Base-by-base conservation (phyloP, 64 coral and sea anemone genomes). In the Stylophora pistillata region DNA sequence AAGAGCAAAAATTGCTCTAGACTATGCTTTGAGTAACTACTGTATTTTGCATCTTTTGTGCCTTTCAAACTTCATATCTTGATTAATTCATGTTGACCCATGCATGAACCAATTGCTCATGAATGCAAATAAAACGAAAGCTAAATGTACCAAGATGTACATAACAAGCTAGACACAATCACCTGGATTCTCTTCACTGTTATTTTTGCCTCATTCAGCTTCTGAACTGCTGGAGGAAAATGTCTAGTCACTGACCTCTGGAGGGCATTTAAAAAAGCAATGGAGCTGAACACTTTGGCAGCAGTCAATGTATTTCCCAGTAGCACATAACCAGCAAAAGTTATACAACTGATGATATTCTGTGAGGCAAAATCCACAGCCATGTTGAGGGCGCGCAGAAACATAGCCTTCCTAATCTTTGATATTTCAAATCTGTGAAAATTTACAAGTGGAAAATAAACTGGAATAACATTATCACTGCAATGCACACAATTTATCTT, bases 161-260 rank as follows among this genome's bases (percentile, higher is more conserved):
- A n/a, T 68, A 68, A 11, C 64, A 68, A 68, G 23, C 10, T n/a
- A 25, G 10, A 21, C 17, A n/a, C 13, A 18, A 14, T 65, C 59
- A 95, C 94, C 90, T 95, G 94, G 26, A 78, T 83, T 66, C 90
- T 88, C 30, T 15, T 70, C 23, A 92, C 41, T 56, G 94, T 73
- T 37, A 92, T 86, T n/a, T 37, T 79, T 13, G 86, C 13, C 56
- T 85, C 79, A 78, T 69, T 78, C 27, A 85, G 56, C 23, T 79
- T 89, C 64, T 95, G 85, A 9, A 95, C 71, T 15, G 71, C 90
- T n/a, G 58, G n/a, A 53, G 90, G 90, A 15, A 95, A 89, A 34
- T 92, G 90, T 78, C 41, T 58, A 0, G 76, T 62, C 86, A 95
- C 84, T 16, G 62, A 68, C 5, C 89, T 65, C 71, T 92, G 86